Conservation (phyloP, 1,140 invertebrate species). For the Temnothorax curvispinosus region DNA sequence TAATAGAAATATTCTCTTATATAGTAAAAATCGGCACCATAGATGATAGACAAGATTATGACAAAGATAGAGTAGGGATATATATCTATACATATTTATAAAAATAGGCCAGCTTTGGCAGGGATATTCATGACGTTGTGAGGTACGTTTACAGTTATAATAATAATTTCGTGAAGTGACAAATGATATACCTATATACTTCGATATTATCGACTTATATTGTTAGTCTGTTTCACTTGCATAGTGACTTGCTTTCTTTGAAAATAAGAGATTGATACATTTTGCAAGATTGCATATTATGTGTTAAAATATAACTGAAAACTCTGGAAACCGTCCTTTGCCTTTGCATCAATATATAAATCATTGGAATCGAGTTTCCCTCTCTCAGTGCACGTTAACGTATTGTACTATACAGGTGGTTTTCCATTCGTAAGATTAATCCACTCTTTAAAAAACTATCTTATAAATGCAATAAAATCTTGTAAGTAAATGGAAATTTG, state of each 20-base stretch:
- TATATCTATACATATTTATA: slow-evolving; percentile 61
- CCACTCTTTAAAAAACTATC: not conserved
- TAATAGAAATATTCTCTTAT: slow-evolving; percentile 28
- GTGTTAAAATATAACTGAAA: slow-evolving; percentile 6
- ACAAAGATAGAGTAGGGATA: slow-evolving; percentile 37
- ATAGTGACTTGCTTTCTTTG: not conserved
- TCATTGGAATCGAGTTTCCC: not conserved
- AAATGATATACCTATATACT: slow-evolving; percentile 10
- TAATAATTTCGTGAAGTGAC: slow-evolving; percentile 1
- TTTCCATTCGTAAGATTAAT: slow-evolving; percentile 18
- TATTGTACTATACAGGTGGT: not conserved
- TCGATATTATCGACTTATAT: slow-evolving; percentile 10
- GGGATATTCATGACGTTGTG: slow-evolving; percentile 4
- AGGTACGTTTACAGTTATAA: slow-evolving; percentile 19
- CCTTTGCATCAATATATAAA: slow-evolving; percentile 1
- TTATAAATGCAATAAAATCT: not conserved
- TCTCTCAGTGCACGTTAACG: not conserved
- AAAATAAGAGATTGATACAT: not conserved
- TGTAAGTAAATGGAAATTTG: not conserved
- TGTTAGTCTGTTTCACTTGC: not conserved
- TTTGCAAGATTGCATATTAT: not conserved
- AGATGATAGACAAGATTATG: slow-evolving; percentile 30
- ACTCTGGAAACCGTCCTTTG: not conserved
- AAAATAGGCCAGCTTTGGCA: slow-evolving; percentile 66
- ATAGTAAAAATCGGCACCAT: slow-evolving; percentile 34